These are phyloP conservation scores for Lonchura striata DNA, from an alignment of 2,113 vertebrate species.

Conservation along the genomic window DNA sequence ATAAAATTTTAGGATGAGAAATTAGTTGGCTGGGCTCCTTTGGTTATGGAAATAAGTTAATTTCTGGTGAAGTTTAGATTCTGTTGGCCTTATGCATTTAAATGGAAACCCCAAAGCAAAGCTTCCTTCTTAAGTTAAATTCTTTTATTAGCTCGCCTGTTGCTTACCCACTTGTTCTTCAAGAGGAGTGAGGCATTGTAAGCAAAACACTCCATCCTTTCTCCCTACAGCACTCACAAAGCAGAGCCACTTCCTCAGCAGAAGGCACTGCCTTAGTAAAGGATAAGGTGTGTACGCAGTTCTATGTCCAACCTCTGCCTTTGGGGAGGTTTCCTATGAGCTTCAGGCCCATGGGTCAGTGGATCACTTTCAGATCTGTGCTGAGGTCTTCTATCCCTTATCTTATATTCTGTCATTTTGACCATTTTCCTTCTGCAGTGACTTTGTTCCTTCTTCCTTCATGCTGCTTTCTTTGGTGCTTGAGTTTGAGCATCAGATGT, in stretches of 20 bases:
- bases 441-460: background rate
- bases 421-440: background rate
- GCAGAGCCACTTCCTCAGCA: background rate
- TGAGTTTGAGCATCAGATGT: background rate
- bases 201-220: background rate
- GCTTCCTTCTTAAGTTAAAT: background rate
- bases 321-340: background rate
- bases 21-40: background rate
- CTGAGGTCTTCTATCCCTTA: background rate
- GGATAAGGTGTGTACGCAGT: background rate
- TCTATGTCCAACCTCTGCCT: background rate
- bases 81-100: background rate
- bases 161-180: background rate
- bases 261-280: background rate
- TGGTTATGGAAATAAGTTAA: background rate
- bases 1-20: background rate
- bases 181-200: background rate
- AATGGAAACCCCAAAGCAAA: background rate
- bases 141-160: background rate
- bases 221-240: accelerated
- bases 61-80: background rate
- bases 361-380: background rate
- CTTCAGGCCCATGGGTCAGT: background rate
- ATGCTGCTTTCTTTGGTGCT: background rate
- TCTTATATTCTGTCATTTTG: background rate